Base-by-base conservation (phyloP, 1,140 invertebrate species). In the Philopotamus ludificatus region DNA sequence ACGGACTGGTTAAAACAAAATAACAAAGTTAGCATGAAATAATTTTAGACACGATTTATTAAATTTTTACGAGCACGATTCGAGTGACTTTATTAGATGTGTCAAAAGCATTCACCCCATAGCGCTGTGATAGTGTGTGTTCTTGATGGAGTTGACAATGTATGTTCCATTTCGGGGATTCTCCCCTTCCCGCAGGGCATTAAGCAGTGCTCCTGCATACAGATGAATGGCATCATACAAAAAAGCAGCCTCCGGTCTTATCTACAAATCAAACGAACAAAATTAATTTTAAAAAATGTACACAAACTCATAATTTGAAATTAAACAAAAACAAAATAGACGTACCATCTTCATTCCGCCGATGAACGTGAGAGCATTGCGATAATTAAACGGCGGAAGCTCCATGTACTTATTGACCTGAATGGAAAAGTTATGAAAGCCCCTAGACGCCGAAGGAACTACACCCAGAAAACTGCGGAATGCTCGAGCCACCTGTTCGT, bases 221-320 rank as follows among this genome's bases (percentile, higher is more conserved):
- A 95, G 82, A 78, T 90, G 87, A 47, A 95, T 89, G 1, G 93
- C 90, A 74, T 95, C 93, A 74, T 94, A 94, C n/a, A 95, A 82
- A 82, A 93, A 95, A 3, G 92, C 92, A 12, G 92, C 93, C 75
- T 94, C 92, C 7, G 91, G 88, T 63, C 88, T 85, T 70, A 93
- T 91, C 91, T 94, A 75, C 26, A 76, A 77, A 73, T 72, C 71
- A 74, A 15, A 47, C 28, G 28, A 34, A 34, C 28, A 34, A 34
- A 7, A 7, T 34, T 12, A 12, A 34, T 34, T 34, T 34, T 4
- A 12, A 12, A 34, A 34, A 34, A 12, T 34, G 28, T 12, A 34
- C 4, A 34, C 12, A 34, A 34, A 34, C 28, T 34, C 4, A 7
- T 34, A 34, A 34, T 12, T 12, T 34, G 28, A 34, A 34, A 34